Evolutionary conservation across 2,888 invertebrate species (phyloP).

Genomic region (Eupithecia exiguata): DNA sequence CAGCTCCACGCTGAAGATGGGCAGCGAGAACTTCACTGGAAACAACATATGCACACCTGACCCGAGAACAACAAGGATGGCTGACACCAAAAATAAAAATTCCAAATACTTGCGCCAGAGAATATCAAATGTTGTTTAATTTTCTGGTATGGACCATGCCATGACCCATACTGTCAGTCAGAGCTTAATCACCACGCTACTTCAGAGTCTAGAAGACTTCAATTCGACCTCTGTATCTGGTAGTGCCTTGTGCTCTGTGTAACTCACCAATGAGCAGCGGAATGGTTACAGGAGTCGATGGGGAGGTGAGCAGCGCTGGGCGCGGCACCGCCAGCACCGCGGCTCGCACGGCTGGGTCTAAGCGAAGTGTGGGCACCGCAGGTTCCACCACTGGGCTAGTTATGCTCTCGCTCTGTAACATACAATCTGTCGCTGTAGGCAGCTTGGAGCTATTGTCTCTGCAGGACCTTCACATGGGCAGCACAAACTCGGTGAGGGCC

Average conservation of each 20-base stretch:
- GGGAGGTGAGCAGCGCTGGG: constrained; percentile 41
- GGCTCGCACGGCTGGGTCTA: constrained; percentile 86
- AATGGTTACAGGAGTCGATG: constrained; percentile 38
- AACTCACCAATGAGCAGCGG: constrained; percentile 35
- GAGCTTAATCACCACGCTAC: background rate
- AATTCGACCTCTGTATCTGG: too few relatives aligned
- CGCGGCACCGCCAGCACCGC: constrained; percentile 75
- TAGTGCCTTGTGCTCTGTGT: background rate
- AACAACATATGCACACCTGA: background rate
- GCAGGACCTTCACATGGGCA: background rate
- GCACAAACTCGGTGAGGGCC: background rate
- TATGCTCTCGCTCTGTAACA: constrained; percentile 21
- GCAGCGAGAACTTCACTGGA: constrained; percentile 88
- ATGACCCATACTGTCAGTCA: background rate
- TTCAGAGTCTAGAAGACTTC: too few relatives aligned
- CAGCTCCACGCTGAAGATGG: constrained; percentile 89
- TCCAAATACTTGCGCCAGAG: background rate
- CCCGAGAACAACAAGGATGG: background rate
- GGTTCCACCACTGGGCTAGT: constrained; percentile 57
- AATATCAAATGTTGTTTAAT: background rate
- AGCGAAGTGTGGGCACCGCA: constrained; percentile 78
- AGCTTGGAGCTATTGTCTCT: background rate
- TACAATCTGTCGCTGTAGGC: background rate
- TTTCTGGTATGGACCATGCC: background rate
- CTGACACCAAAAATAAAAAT: too few relatives aligned